phyloP scores from a whole-genome alignment of 1,140 invertebrate species.

The Daktulosphaira vitifoliae region DNA sequence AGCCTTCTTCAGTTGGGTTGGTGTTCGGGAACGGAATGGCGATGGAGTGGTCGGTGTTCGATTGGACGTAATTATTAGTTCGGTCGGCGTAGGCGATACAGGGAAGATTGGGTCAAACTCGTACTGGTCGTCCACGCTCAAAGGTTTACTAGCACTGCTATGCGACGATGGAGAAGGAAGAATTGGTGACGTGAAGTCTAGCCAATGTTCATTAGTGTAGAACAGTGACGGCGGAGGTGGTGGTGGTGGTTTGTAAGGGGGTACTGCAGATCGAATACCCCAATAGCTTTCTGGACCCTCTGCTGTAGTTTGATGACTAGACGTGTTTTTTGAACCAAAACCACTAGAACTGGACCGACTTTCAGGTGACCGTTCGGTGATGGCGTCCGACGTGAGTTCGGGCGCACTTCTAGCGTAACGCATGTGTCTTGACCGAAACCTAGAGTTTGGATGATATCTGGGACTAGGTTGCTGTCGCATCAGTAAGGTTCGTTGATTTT shows the following conservation, averaged over 20 bases:
- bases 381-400: constrained; percentile 48
- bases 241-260: constrained; percentile 42
- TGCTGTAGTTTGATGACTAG: constrained; percentile 51
- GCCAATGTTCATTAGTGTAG: constrained; percentile 34
- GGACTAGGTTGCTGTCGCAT: constrained; percentile 9
- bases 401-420: constrained; percentile 56
- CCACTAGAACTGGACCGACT: constrained; percentile 78
- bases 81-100: constrained; percentile 65
- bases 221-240: not conserved
- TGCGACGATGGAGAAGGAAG: constrained; percentile 46
- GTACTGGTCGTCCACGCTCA: constrained; percentile 88
- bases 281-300: constrained; percentile 52
- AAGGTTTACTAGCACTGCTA: constrained; percentile 45
- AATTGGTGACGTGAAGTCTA: constrained; percentile 42
- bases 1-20: constrained; percentile 45
- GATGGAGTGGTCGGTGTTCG: constrained; percentile 24
- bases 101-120: constrained; percentile 76
- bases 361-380: constrained; percentile 66
- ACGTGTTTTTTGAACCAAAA: constrained; percentile 81
- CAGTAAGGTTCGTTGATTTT: constrained; percentile 44
- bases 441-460: constrained; percentile 36
- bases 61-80: constrained; percentile 44
- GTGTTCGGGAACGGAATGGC: constrained; percentile 37
- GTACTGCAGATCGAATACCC: constrained; percentile 57
- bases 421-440: constrained; percentile 53